Evolutionary conservation across 2,888 invertebrate species (phyloP), one percentile per base, ranked within the genome.

Genomic region (Eristalis intricaria): DNA sequence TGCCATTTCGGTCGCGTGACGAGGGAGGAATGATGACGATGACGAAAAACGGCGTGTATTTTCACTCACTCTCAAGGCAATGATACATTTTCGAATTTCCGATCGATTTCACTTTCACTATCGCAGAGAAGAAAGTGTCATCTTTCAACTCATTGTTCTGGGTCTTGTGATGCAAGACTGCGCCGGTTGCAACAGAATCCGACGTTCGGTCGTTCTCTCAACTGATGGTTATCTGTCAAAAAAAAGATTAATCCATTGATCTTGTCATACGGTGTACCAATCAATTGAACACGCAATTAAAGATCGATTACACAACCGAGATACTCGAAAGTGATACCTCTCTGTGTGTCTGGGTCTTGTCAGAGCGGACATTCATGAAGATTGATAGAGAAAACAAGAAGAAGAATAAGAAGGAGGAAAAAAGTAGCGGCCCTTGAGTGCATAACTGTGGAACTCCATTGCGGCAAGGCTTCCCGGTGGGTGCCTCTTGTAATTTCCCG

Each of bases 251-350:
- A 29, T 50, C 70, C 64, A 69, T 70, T 70, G 64, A 78, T 64
- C 77, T 69, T 38, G 15, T 63, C 69, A 69, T 38, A n/a, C 32
- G 29, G 32, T 60, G 26, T 15, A 60, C 65, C 74, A 15, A 80
- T 81, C 68, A 11, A 79, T 60, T 65, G 65, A 13, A 64, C 64
- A 32, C 38, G 64, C 73, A 85, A 85, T 85, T 81, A 81, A 78
- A 82, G 82, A 82, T 86, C 77, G 77, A 86, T 86, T 85, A 76
- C 81, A 68, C 63, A 68, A 63, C 66, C 74, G 69, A 64, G 29
- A 32, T 15, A 61, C 60, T 63, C 11, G 35, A 75, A 60, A 80
- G 63, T 80, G 80, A 76, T 80, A 80, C 75, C 60, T 13, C 22
- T 19, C 19, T 22, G 60, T 22, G 26, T 32, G 32, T 32, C 2